These are phyloP conservation scores for Dendronephthya gigantea DNA, from an alignment of 64 coral and sea anemone genomes.

Conservation along the genomic window DNA sequence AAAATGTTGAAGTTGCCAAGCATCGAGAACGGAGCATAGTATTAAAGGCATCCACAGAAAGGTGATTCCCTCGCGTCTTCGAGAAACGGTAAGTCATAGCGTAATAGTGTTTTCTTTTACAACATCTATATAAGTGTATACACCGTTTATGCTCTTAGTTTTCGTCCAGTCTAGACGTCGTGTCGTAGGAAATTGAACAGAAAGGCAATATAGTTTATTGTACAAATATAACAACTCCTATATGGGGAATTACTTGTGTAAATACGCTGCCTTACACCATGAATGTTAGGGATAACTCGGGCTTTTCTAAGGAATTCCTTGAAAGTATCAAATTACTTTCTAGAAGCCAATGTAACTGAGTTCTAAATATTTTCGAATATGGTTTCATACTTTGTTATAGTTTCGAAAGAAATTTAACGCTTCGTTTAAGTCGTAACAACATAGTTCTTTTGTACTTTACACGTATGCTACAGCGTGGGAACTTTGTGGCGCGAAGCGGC, in stretches of 20 bases:
- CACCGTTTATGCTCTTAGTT: background rate
- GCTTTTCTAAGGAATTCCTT: background rate
- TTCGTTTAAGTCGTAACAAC: background rate
- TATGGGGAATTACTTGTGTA: slow-evolving; percentile 3
- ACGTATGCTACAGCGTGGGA: background rate
- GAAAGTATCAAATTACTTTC: background rate
- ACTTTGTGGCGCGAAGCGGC: background rate
- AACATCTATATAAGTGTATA: background rate
- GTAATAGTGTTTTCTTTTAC: background rate
- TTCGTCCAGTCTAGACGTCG: background rate
- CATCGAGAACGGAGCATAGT: background rate
- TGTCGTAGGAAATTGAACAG: background rate
- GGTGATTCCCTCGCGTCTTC: background rate
- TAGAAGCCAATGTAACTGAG: background rate
- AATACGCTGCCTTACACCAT: background rate
- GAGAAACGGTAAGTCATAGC: background rate
- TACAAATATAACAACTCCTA: background rate
- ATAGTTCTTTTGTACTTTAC: background rate
- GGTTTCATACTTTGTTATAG: background rate
- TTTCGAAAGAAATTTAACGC: background rate
- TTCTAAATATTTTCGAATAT: background rate
- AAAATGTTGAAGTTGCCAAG: background rate
- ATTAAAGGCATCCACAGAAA: background rate
- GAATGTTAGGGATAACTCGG: background rate
- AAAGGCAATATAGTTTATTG: background rate